Conservation (phyloP, 2,888 invertebrate genomes). For the Harpalus rubripes region DNA sequence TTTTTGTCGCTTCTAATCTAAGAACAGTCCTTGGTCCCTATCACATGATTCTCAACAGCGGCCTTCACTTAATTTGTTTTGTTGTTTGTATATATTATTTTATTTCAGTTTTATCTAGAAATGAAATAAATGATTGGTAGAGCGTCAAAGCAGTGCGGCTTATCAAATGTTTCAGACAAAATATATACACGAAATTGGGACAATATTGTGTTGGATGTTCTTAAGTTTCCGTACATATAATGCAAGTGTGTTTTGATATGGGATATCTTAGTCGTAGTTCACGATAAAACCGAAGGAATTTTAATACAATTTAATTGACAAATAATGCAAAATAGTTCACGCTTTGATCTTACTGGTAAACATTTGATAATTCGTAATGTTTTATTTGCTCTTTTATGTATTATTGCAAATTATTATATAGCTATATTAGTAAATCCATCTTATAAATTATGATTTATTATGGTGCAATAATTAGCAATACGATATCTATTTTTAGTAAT, state of each 20-base stretch:
- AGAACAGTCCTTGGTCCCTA: conserved; percentile 63
- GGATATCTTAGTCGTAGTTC: conserved; percentile 14
- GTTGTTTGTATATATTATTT: conserved; percentile 46
- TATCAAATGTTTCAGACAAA: conserved; percentile 48
- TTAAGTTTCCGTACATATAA: conserved; percentile 27
- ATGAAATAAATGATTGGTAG: conserved; percentile 32
- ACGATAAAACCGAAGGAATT: conserved; percentile 21
- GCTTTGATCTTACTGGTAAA: neutral
- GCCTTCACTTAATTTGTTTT: conserved; percentile 58
- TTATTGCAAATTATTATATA: neutral
- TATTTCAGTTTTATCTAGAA: conserved; percentile 14
- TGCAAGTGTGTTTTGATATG: conserved; percentile 27
- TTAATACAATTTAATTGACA: conserved; percentile 18
- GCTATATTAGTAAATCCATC: neutral
- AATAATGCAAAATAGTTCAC: conserved; percentile 1
- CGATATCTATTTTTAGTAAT: no score
- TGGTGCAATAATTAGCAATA: neutral
- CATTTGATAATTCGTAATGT: neutral
- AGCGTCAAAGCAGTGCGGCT: conserved; percentile 29
- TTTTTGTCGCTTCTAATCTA: conserved; percentile 63
- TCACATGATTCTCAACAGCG: conserved; percentile 54
- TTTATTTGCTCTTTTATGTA: neutral
- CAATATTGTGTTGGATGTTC: conserved; percentile 30
- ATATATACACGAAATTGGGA: conserved; percentile 29
- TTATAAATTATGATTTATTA: neutral